Evolutionary conservation across 2,888 invertebrate species (phyloP).

Genomic region (Dorcus hopei): DNA sequence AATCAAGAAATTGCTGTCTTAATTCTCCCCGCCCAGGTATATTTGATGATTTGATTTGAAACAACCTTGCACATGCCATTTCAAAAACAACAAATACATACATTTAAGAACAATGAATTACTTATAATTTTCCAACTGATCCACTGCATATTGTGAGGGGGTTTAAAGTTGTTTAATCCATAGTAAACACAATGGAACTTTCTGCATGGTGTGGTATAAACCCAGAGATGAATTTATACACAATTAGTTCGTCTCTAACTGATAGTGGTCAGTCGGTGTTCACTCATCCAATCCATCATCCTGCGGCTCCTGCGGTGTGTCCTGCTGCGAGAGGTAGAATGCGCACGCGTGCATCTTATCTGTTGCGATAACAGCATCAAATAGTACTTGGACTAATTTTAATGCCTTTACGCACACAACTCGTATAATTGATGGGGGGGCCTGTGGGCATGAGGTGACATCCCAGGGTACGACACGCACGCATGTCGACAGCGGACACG

Average conservation of each 20-base stretch:
- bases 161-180: too few species aligned
- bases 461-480: conserved; percentile 20
- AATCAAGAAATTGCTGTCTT: too few species aligned
- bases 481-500: conserved; percentile 24
- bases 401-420: conserved; percentile 49
- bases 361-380: conserved; percentile 37
- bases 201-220: background rate
- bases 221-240: conserved; percentile 27
- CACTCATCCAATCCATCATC: conserved; percentile 33
- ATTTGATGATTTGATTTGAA: too few species aligned
- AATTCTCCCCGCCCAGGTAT: too few species aligned
- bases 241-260: conserved; percentile 32
- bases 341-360: conserved; percentile 43
- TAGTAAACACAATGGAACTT: too few species aligned
- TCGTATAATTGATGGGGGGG: conserved; percentile 40
- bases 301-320: conserved; percentile 26
- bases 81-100: too few species aligned
- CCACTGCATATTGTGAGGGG: too few species aligned
- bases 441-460: conserved; percentile 23
- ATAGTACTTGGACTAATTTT: conserved; percentile 48
- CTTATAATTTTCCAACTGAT: too few species aligned
- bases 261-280: conserved; percentile 27
- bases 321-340: conserved; percentile 25
- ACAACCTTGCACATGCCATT: too few species aligned
- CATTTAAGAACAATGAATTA: too few species aligned